phyloP scores from a whole-genome alignment of 2,888 invertebrate genomes.

The Sipha maydis region DNA sequence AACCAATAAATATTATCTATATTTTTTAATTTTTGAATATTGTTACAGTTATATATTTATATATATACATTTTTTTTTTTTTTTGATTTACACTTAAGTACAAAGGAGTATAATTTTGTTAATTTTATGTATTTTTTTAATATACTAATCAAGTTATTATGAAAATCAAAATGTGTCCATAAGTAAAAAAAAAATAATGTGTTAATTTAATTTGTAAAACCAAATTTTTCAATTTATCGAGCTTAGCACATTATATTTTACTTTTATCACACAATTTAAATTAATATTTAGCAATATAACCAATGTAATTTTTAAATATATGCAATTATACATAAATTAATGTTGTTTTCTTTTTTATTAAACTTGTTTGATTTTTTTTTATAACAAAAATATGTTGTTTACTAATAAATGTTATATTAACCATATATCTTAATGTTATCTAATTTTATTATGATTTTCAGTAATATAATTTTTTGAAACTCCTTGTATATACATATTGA shows the following conservation, averaged over 20 bases:
- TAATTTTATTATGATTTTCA: neutral
- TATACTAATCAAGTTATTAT: conserved; percentile 3
- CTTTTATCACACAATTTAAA: conserved; percentile 7
- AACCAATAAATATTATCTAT: neutral
- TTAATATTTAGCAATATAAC: conserved; percentile 35
- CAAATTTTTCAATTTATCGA: neutral
- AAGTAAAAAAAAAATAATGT: neutral
- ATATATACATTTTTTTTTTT: neutral
- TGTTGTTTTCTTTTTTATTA: neutral
- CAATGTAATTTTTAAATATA: neutral
- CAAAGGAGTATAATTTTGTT: neutral
- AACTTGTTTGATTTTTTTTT: neutral
- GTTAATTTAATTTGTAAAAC: neutral
- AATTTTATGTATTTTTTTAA: neutral
- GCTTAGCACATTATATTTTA: neutral
- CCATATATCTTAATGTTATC: neutral
- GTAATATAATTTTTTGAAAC: too few relatives aligned
- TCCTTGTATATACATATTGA: too few relatives aligned
- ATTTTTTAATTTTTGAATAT: neutral
- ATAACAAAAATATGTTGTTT: neutral
- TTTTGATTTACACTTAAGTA: neutral
- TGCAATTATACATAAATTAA: conserved; percentile 11
- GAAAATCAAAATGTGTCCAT: neutral
- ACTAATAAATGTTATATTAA: neutral
- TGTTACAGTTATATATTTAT: neutral